A percentile compares a stretch with the other conserved stretches of the same genome.
These are phyloP conservation scores for Gymnocephalus cernua DNA, from an alignment of 2,113 vertebrate species.

Conservation along the genomic window DNA sequence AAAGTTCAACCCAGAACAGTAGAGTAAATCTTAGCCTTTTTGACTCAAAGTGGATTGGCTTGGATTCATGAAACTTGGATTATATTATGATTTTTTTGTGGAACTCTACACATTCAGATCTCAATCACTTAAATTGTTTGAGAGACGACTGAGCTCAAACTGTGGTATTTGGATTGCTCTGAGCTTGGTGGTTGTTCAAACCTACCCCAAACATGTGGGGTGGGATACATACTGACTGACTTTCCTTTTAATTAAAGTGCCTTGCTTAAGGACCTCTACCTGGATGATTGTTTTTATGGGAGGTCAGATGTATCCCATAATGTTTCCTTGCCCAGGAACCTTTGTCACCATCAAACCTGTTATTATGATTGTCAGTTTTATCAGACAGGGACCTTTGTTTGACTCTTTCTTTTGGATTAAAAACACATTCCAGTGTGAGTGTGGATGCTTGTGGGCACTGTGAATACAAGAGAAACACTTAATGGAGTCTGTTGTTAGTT, in stretches of 20 bases:
- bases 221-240: background rate
- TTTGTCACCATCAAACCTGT: background rate
- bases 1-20: no score
- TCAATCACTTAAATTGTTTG: constrained; percentile 19
- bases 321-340: background rate
- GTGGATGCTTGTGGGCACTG: constrained; percentile 64
- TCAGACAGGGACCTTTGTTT: constrained; percentile 43
- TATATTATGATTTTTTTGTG: constrained; percentile 2
- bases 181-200: constrained; percentile 4
- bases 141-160: background rate
- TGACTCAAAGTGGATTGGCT: background rate
- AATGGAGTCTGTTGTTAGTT: constrained; percentile 56
- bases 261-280: background rate
- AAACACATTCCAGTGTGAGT: constrained; percentile 61
- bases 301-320: background rate
- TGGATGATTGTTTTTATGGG: background rate
- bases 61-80: background rate
- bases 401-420: constrained; percentile 62
- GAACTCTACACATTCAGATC: constrained; percentile 21
- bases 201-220: background rate
- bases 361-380: constrained; percentile 22
- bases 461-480: constrained; percentile 50
- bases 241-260: background rate
- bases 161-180: constrained; percentile 2
- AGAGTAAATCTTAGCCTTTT: background rate